These are phyloP conservation scores for Caenorhabditis wallacei DNA, from an alignment of 2,888 invertebrate genomes.

Conservation along the genomic window DNA sequence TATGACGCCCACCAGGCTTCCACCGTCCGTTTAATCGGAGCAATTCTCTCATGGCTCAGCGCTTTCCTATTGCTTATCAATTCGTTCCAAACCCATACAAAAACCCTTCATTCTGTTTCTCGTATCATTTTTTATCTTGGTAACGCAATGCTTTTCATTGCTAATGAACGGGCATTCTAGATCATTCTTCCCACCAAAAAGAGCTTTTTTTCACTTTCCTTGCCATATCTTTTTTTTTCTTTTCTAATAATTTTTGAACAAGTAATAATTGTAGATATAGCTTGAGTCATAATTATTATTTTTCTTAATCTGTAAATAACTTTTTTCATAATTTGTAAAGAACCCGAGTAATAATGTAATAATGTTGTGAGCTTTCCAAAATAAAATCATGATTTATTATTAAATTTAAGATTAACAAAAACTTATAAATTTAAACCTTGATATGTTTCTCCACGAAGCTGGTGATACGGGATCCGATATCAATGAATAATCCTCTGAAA, in stretches of 20 bases:
- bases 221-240: constrained; percentile 41
- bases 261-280: constrained; percentile 25
- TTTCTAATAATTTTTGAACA: constrained; percentile 12
- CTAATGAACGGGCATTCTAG: constrained; percentile 67
- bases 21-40: constrained; percentile 43
- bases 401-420: not conserved
- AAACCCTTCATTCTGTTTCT: constrained; percentile 51
- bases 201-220: constrained; percentile 38
- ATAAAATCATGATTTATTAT: not conserved
- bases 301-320: constrained; percentile 24
- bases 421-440: constrained; percentile 26
- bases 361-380: constrained; percentile 14
- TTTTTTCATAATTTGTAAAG: too few species aligned
- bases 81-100: constrained; percentile 62
- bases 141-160: constrained; percentile 65
- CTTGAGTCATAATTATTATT: constrained; percentile 6
- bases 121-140: constrained; percentile 59
- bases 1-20: constrained; percentile 60
- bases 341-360: constrained; percentile 36
- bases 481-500: constrained; percentile 32
- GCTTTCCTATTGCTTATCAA: constrained; percentile 57
- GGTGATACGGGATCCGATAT: constrained; percentile 34
- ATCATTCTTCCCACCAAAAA: not conserved
- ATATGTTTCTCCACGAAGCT: constrained; percentile 42
- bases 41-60: constrained; percentile 58